Percentiles rank a stretch among this genome's conserved stretches.
phyloP scores from a whole-genome alignment of 2,888 invertebrate genomes.

The Oligia fasciuncula region DNA sequence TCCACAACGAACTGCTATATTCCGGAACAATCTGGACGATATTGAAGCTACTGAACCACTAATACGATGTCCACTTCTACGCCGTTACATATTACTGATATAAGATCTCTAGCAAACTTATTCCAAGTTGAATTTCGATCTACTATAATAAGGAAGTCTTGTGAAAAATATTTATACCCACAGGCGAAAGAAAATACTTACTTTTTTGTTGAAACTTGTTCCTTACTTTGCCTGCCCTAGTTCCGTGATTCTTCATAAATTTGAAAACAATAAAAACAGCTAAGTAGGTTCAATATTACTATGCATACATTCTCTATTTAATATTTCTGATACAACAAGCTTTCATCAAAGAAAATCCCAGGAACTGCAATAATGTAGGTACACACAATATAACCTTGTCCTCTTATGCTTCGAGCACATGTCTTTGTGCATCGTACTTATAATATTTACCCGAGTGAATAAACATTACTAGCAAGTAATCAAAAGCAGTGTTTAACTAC shows the following conservation, averaged over 20 bases:
- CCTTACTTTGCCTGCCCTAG: neutral
- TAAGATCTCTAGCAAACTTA: neutral
- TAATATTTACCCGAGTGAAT: constrained; percentile 54
- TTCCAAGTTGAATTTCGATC: neutral
- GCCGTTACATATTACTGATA: too few relatives aligned
- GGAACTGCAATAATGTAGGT: constrained; percentile 27
- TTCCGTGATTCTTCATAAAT: neutral
- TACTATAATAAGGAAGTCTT: neutral
- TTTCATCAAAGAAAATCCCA: constrained; percentile 25
- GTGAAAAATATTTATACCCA: neutral
- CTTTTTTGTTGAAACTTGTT: neutral
- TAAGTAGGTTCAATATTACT: neutral
- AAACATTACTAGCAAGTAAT: constrained; percentile 55
- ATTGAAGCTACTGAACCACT: neutral
- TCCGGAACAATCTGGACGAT: neutral
- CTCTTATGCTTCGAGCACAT: constrained; percentile 23
- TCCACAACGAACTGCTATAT: neutral
- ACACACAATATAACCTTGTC: constrained; percentile 37
- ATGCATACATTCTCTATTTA: neutral
- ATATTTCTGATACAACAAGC: neutral
- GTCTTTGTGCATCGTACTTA: constrained; percentile 42
- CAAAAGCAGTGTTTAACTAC: constrained; percentile 57
- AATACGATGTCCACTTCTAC: neutral
- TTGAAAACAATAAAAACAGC: neutral
- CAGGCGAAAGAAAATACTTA: neutral